A percentile compares a stretch with the other conserved stretches of the same genome.
Evolutionary conservation across 2,888 invertebrate species (phyloP).

Genomic region (Pheosia gnoma): DNA sequence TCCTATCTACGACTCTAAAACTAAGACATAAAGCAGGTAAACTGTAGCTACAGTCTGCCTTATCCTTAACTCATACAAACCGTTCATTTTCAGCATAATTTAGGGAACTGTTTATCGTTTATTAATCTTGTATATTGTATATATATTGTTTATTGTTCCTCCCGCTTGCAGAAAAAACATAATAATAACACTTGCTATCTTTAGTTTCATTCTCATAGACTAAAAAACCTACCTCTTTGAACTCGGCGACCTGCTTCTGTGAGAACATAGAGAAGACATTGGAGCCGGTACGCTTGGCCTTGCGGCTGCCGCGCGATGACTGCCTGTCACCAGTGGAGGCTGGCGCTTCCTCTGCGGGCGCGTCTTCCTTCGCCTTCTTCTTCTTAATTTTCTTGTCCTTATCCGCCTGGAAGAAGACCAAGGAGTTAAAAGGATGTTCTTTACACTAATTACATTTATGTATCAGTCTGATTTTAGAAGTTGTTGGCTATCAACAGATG

Average conservation of each 20-base stretch:
- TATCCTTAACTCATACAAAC: too few species aligned
- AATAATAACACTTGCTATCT: too few species aligned
- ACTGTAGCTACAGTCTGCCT: too few species aligned
- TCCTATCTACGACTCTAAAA: too few species aligned
- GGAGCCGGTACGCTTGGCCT: slow-evolving; percentile 95
- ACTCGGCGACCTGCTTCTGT: slow-evolving; percentile 97
- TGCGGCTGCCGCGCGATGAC: slow-evolving; percentile 92
- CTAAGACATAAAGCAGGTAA: too few species aligned
- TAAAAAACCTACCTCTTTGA: slow-evolving; percentile 89
- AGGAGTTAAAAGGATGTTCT: neutral
- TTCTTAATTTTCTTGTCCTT: slow-evolving; percentile 97
- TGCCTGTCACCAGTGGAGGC: slow-evolving; percentile 86
- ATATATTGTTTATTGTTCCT: too few species aligned
- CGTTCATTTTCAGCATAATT: too few species aligned
- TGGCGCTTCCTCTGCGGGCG: slow-evolving; percentile 87
- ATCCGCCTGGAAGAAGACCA: slow-evolving; percentile 87
- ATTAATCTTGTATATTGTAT: too few species aligned
- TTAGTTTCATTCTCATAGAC: too few species aligned
- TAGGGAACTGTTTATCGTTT: too few species aligned
- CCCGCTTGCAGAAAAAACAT: too few species aligned
- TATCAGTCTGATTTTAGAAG: neutral
- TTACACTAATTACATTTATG: neutral
- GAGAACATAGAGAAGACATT: slow-evolving; percentile 99
- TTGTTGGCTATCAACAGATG: neutral
- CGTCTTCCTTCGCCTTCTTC: slow-evolving; percentile 89